These are phyloP conservation scores for Lontra canadensis DNA, from an alignment of 2,113 vertebrate genomes.

Conservation along the genomic window DNA sequence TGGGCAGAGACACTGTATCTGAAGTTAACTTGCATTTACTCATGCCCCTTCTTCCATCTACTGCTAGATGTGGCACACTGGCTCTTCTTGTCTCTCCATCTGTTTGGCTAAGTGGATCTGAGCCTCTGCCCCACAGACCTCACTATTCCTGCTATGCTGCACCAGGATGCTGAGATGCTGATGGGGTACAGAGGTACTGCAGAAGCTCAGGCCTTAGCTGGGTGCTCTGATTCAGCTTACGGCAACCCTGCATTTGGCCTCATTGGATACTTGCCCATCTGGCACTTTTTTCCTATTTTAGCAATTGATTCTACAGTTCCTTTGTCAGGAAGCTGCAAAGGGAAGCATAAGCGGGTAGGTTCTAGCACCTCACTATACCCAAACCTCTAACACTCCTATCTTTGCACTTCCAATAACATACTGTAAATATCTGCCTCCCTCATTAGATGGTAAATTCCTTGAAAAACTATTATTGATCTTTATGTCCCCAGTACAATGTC, in stretches of 20 bases:
- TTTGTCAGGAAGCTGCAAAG: neutral
- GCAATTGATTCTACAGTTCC: neutral
- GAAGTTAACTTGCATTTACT: neutral
- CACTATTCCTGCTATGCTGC: neutral
- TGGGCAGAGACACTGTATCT: neutral
- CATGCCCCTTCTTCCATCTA: neutral
- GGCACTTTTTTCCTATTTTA: neutral
- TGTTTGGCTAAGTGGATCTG: neutral
- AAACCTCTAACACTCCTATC: neutral
- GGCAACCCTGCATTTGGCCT: neutral
- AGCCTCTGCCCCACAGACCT: neutral
- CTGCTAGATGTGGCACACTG: neutral
- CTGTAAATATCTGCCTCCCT: neutral
- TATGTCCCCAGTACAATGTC: neutral
- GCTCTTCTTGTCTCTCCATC: neutral
- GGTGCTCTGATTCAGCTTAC: neutral
- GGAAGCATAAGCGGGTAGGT: neutral
- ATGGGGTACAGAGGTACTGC: neutral
- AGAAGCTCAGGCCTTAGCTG: neutral
- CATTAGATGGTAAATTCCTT: neutral
- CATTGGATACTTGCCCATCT: neutral
- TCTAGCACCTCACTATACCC: neutral
- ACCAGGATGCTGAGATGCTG: neutral
- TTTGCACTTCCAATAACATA: neutral
- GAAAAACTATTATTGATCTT: neutral